phyloP scores from a whole-genome alignment of 2,113 vertebrate genomes.

The Elanoides forficatus region DNA sequence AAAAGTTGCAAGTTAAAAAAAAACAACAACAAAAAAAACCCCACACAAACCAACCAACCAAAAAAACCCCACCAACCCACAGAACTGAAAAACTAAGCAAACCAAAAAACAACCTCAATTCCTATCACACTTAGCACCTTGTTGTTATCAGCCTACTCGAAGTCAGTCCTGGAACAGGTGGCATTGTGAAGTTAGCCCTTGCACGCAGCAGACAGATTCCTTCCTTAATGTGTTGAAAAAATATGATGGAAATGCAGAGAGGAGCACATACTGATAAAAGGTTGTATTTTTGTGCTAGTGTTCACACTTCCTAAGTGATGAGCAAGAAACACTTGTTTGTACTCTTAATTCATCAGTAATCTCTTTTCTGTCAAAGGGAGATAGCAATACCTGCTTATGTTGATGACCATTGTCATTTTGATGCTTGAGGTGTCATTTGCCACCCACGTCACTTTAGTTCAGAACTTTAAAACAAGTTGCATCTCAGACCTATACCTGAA shows the following conservation, averaged over 20 bases:
- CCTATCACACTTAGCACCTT: neutral
- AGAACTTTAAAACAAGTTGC: neutral
- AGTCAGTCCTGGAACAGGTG: neutral
- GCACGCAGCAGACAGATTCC: neutral
- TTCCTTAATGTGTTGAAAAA: neutral
- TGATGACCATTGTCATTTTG: neutral
- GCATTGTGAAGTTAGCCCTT: neutral
- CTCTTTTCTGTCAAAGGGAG: neutral
- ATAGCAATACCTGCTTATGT: neutral
- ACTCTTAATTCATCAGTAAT: neutral
- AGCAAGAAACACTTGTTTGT: neutral
- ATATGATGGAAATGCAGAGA: fast-evolving
- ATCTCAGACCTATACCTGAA: neutral
- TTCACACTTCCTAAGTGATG: neutral
- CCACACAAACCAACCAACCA: fast-evolving
- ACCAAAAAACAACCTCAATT: neutral
- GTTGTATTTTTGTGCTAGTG: neutral
- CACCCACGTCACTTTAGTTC: neutral
- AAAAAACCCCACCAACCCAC: too few species aligned
- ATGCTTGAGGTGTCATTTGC: neutral
- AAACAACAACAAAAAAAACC: neutral
- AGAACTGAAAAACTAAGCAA: too few species aligned
- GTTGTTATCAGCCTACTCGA: neutral
- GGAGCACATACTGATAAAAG: neutral
- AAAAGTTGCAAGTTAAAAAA: neutral